Percentiles rank a stretch among this genome's conserved stretches.
These are phyloP conservation scores for Capitulum mitella DNA, from an alignment of 2,888 invertebrate species.

Conservation along the genomic window DNA sequence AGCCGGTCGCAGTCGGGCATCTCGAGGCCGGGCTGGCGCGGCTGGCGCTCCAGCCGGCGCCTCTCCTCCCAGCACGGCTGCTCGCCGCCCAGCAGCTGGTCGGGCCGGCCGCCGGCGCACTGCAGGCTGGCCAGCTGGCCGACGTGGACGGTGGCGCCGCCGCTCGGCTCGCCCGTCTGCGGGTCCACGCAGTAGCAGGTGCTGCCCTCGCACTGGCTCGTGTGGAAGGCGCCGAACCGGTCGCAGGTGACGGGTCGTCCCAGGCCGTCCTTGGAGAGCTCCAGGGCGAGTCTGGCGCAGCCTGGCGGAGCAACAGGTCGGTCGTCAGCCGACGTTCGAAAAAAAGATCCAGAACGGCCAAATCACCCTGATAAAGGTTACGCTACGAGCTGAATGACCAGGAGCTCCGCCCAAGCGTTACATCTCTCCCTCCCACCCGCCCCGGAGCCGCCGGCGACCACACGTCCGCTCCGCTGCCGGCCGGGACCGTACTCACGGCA, in stretches of 20 bases:
- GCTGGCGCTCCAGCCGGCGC: slow-evolving; percentile 16
- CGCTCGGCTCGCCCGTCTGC: background rate
- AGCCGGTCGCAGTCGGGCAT: background rate
- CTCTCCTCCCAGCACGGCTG: slow-evolving; percentile 22
- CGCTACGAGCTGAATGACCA: too few relatives aligned
- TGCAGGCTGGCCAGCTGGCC: background rate
- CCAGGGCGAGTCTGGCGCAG: slow-evolving; percentile 7
- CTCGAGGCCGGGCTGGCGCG: background rate
- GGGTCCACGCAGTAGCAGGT: slow-evolving; percentile 17
- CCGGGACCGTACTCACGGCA: slow-evolving; percentile 31
- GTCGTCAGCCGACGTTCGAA: too few relatives aligned
- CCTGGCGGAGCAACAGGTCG: background rate
- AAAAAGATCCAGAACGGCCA: too few relatives aligned
- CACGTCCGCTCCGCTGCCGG: too few relatives aligned
- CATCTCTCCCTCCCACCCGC: too few relatives aligned
- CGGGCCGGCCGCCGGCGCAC: background rate
- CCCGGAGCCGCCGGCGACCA: too few relatives aligned
- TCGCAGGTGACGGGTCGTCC: slow-evolving; percentile 25
- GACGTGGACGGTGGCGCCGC: slow-evolving; percentile 5
- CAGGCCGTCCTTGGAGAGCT: background rate
- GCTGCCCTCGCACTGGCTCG: slow-evolving; percentile 26
- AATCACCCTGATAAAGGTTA: too few relatives aligned
- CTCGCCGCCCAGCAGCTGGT: background rate
- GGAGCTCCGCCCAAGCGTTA: too few relatives aligned
- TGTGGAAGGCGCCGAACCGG: slow-evolving; percentile 32